Evolutionary conservation across 2,888 invertebrate genomes (phyloP).

Genomic region (Junonia oenone): DNA sequence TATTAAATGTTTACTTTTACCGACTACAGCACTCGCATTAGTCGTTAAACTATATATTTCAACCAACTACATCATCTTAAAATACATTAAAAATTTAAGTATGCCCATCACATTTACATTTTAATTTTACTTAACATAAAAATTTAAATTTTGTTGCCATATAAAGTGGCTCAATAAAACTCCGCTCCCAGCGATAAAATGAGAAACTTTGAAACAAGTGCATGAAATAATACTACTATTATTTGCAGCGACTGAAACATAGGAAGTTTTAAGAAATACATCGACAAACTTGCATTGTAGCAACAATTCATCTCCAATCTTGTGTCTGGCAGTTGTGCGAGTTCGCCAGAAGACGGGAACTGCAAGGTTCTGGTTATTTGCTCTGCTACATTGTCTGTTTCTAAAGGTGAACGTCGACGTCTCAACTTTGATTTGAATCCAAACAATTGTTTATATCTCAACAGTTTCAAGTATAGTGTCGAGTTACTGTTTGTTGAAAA

Average conservation of each 20-base stretch:
- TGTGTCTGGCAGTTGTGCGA: not conserved
- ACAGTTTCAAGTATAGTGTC: too few species aligned
- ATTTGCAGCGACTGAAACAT: not conserved
- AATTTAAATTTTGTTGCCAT: not conserved
- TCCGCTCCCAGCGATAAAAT: too few species aligned
- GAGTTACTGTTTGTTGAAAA: too few species aligned
- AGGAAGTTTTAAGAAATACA: not conserved
- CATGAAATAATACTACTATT: not conserved
- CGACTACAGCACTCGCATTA: too few species aligned
- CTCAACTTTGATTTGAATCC: not conserved
- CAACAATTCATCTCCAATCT: not conserved
- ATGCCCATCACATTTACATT: too few species aligned
- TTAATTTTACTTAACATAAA: not conserved
- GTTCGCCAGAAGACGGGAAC: constrained; percentile 3
- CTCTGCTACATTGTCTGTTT: constrained; percentile 8
- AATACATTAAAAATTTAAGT: too few species aligned
- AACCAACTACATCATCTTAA: too few species aligned
- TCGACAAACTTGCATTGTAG: not conserved
- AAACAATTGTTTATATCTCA: too few species aligned
- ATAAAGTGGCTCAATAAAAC: not conserved
- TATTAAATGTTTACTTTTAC: too few species aligned
- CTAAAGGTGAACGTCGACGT: not conserved
- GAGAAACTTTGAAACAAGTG: not conserved
- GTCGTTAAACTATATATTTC: too few species aligned
- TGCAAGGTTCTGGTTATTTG: constrained; percentile 3